Evolutionary conservation across 2,113 vertebrate genomes (phyloP).

Genomic region (Lepisosteus oculatus): DNA sequence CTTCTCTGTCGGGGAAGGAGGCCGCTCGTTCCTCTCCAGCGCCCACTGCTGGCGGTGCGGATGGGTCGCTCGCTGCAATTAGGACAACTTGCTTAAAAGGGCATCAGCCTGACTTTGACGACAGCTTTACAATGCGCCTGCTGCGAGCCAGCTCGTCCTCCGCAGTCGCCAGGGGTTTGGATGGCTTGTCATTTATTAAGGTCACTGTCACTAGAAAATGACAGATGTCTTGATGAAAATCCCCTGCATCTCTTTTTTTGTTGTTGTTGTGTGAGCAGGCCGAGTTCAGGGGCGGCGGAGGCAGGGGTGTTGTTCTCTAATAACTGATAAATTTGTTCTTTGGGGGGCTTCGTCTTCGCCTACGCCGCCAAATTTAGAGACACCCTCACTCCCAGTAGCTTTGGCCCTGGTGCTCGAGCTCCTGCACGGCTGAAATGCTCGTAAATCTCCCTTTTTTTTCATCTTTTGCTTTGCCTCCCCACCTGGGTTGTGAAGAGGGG

Average conservation of each 20-base stretch:
- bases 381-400: slow-evolving; percentile 68
- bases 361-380: slow-evolving; percentile 65
- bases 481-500: slow-evolving; percentile 79
- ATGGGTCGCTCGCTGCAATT: slow-evolving; percentile 60
- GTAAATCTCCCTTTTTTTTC: slow-evolving; percentile 79
- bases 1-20: not conserved
- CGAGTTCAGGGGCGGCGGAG: slow-evolving; percentile 71
- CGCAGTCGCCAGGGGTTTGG: slow-evolving; percentile 64
- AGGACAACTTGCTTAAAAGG: slow-evolving; percentile 61
- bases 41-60: slow-evolving; percentile 47
- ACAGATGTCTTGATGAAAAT: slow-evolving; percentile 91
- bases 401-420: slow-evolving; percentile 68
- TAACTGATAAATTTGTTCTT: slow-evolving; percentile 90
- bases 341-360: slow-evolving; percentile 76
- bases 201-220: slow-evolving; percentile 85
- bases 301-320: slow-evolving; percentile 74
- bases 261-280: slow-evolving; percentile 76
- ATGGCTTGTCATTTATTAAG: slow-evolving; percentile 80
- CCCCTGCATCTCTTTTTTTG: slow-evolving; percentile 75
- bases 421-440: slow-evolving; percentile 76
- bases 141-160: slow-evolving; percentile 39
- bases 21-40: slow-evolving; percentile 14
- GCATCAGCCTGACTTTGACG: slow-evolving; percentile 59
- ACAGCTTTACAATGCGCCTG: slow-evolving; percentile 45
- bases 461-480: slow-evolving; percentile 69